Conservation (phyloP, 2,113 vertebrate genomes). For the Arizona elegans region DNA sequence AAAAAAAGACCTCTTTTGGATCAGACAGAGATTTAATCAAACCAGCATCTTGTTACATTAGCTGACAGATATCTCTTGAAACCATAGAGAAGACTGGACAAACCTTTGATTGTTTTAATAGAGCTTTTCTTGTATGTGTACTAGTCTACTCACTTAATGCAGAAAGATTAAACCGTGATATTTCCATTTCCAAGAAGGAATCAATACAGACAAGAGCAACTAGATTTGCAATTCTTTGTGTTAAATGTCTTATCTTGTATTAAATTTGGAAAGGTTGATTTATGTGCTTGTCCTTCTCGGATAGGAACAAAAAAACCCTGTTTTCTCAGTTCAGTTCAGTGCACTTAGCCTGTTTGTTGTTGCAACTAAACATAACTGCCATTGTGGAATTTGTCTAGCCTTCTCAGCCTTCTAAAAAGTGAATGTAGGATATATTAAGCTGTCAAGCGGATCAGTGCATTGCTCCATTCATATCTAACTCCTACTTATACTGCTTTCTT, state of each 20-base stretch:
- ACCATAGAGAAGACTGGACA: neutral
- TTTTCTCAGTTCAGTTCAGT: neutral
- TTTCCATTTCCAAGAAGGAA: neutral
- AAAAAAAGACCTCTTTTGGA: neutral
- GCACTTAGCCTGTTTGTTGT: neutral
- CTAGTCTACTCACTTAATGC: neutral
- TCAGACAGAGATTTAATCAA: neutral
- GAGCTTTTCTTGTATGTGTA: neutral
- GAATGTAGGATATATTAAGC: neutral
- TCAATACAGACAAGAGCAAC: neutral
- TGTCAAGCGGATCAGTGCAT: neutral
- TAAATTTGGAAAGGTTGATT: neutral
- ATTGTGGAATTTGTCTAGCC: neutral
- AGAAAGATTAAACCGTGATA: neutral
- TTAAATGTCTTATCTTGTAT: neutral
- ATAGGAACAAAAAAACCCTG: neutral
- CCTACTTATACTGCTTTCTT: neutral
- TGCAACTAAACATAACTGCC: neutral
- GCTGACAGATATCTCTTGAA: neutral
- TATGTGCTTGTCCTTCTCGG: neutral
- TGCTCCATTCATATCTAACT: neutral
- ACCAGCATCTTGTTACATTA: neutral
- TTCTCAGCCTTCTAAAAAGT: neutral
- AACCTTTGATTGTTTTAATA: neutral
- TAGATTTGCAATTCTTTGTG: neutral